A percentile compares a stretch with the other conserved stretches of the same genome.
Evolutionary conservation across 2,797 vertebrate species (phyloP).

Genomic region (Pelobates cultripes): DNA sequence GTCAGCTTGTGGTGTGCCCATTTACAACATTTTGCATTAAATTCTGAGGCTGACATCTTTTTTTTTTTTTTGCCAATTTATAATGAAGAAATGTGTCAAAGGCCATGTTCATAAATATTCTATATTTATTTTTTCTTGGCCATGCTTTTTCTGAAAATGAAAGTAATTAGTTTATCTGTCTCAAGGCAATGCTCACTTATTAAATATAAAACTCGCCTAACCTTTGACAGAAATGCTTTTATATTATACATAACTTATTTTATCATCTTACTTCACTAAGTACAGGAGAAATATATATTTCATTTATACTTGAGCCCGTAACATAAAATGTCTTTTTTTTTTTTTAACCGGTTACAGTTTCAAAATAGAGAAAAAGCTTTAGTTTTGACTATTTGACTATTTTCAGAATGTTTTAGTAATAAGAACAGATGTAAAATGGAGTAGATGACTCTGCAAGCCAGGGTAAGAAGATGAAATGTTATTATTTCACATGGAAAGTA

Average conservation of each 20-base stretch:
- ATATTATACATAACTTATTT: background rate
- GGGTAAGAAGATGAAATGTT: too few relatives aligned
- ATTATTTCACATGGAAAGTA: too few relatives aligned
- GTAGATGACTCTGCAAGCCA: too few relatives aligned
- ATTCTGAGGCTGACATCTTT: background rate
- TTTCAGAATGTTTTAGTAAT: too few relatives aligned
- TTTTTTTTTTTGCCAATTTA: constrained; percentile 28
- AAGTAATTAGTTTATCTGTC: constrained; percentile 35
- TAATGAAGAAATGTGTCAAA: constrained; percentile 35
- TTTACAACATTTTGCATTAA: constrained; percentile 15
- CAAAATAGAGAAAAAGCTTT: too few relatives aligned
- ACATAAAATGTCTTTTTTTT: too few relatives aligned
- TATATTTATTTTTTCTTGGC: constrained; percentile 12
- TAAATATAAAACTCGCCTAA: background rate
- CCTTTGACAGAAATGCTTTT: constrained; percentile 11
- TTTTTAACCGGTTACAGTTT: too few relatives aligned
- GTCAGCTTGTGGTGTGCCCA: constrained; percentile 17
- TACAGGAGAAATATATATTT: too few relatives aligned
- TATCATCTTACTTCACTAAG: background rate
- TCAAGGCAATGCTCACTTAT: constrained; percentile 5
- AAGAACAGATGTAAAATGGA: too few relatives aligned
- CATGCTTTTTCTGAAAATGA: constrained; percentile 21
- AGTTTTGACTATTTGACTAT: too few relatives aligned
- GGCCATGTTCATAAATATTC: constrained; percentile 31
- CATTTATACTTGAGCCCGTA: too few relatives aligned